phyloP scores from a whole-genome alignment of 2,113 vertebrate species.

The Vicugna pacos region DNA sequence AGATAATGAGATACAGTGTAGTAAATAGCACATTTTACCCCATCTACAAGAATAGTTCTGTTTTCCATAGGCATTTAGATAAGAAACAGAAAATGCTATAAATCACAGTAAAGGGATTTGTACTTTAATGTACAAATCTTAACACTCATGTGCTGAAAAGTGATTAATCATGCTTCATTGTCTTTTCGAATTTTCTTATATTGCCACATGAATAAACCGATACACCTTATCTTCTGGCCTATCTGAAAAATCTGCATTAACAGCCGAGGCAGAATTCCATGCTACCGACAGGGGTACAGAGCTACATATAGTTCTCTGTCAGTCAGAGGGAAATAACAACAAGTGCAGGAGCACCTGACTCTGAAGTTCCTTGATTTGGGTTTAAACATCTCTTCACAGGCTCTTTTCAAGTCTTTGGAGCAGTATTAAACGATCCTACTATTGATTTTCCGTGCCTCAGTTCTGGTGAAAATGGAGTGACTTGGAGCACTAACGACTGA shows the following conservation, averaged over 20 bases:
- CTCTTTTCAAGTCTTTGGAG: constrained; percentile 72
- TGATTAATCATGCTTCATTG: constrained; percentile 70
- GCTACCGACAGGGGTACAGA: not conserved
- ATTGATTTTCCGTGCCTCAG: constrained; percentile 72
- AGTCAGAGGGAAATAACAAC: constrained; percentile 70
- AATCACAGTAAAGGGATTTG: constrained; percentile 57
- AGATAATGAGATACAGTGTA: constrained; percentile 31
- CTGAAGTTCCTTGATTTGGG: constrained; percentile 67
- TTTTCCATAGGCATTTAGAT: constrained; percentile 61
- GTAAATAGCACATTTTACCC: not conserved
- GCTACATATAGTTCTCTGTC: constrained; percentile 56
- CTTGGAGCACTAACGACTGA: constrained; percentile 33
- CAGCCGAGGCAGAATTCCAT: constrained; percentile 11
- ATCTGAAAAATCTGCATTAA: constrained; percentile 63
- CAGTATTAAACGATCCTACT: constrained; percentile 71
- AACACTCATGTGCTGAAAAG: constrained; percentile 37
- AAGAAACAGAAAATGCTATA: constrained; percentile 66
- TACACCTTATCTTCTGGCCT: constrained; percentile 45
- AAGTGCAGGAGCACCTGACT: constrained; percentile 39
- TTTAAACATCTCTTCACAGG: constrained; percentile 64
- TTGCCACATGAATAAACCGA: not conserved
- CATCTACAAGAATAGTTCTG: constrained; percentile 24
- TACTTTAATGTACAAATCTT: constrained; percentile 48
- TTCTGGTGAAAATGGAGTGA: constrained; percentile 49
- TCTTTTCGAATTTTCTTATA: constrained; percentile 49